Percentiles rank a stretch among this genome's conserved stretches.
These are phyloP conservation scores for Cylindroiulus punctatus DNA, from an alignment of 2,888 invertebrate species.

Conservation along the genomic window DNA sequence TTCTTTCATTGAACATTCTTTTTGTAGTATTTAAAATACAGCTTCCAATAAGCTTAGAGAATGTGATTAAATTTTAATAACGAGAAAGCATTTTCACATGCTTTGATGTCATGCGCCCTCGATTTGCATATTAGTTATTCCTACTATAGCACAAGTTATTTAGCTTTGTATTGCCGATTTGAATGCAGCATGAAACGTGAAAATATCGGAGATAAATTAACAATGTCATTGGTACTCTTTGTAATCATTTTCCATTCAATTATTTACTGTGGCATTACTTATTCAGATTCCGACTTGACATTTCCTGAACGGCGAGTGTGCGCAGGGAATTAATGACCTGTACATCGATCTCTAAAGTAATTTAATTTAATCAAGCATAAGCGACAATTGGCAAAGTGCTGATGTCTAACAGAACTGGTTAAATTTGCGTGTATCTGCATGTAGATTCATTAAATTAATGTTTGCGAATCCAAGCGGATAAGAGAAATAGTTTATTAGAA, in stretches of 20 bases:
- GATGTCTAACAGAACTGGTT: neutral
- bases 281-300: constrained; percentile 34
- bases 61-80: constrained; percentile 16
- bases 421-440: no score
- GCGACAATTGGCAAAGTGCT: neutral
- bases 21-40: neutral
- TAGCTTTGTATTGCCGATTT: constrained; percentile 22
- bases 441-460: neutral
- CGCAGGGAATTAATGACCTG: neutral
- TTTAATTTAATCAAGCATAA: neutral
- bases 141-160: neutral
- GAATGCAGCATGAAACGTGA: neutral
- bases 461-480: neutral
- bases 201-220: constrained; percentile 5
- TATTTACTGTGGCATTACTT: neutral
- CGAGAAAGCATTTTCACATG: neutral
- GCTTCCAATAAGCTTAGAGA: neutral
- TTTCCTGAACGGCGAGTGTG: neutral
- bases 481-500: neutral
- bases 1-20: neutral
- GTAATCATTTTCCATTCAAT: constrained; percentile 31
- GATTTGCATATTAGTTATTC: neutral
- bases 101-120: neutral
- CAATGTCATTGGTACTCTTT: neutral
- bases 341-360: neutral